These are phyloP conservation scores for Ectemnius lituratus DNA, from an alignment of 2,888 invertebrate genomes.

Conservation along the genomic window DNA sequence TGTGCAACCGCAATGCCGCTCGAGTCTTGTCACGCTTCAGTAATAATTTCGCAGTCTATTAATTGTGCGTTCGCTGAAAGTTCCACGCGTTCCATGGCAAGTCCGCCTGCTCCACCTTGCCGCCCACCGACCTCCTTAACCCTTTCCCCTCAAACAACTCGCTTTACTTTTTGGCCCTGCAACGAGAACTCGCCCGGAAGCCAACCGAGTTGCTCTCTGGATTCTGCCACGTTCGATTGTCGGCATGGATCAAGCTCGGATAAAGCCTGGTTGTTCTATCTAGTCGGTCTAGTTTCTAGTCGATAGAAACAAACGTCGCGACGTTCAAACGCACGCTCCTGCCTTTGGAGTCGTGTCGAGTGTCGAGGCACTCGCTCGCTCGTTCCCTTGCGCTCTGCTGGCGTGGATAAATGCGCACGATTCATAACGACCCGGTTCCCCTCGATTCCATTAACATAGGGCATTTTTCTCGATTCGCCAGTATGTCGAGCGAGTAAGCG, in stretches of 20 bases:
- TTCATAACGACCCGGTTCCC: constrained; percentile 15
- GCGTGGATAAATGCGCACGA: not conserved
- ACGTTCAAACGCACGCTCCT: not conserved
- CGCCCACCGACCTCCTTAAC: no score
- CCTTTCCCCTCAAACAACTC: no score
- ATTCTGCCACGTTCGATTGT: no score
- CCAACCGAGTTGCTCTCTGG: no score
- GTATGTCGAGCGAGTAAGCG: not conserved
- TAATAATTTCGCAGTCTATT: constrained; percentile 31
- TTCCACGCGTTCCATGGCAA: constrained; percentile 5
- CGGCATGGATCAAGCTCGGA: no score
- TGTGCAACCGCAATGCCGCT: constrained; percentile 35
- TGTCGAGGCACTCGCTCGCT: constrained; percentile 15
- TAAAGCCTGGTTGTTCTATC: no score
- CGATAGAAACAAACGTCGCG: no score
- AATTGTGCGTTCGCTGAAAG: constrained; percentile 38
- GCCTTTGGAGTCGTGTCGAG: constrained; percentile 18
- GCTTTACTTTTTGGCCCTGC: no score
- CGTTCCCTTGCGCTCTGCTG: constrained; percentile 13
- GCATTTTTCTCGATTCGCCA: not conserved
- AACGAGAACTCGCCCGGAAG: no score
- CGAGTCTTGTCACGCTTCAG: constrained; percentile 29
- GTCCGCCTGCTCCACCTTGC: no score
- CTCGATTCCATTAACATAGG: constrained; percentile 4
- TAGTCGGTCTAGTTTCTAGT: no score